Conservation (phyloP, 2,888 invertebrate species). For the Physocephala rufipes region DNA sequence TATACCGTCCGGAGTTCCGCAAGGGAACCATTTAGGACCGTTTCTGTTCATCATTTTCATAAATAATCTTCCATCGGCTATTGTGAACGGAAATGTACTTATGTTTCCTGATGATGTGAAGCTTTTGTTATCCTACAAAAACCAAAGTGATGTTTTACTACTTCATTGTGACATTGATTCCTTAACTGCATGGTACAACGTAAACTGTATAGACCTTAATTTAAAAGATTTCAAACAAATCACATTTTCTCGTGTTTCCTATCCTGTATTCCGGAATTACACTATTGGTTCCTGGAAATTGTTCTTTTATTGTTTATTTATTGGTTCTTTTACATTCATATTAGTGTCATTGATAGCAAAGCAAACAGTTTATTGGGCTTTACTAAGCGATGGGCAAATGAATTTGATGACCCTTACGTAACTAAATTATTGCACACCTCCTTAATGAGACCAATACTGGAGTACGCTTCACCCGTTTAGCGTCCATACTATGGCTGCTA, state of each 20-base stretch:
- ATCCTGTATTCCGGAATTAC: no score
- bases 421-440: no score
- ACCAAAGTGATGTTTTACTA: background rate
- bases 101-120: background rate
- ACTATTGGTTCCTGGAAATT: background rate
- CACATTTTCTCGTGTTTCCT: no score
- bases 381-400: no score
- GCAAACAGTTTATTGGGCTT: no score
- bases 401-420: no score
- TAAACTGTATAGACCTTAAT: background rate
- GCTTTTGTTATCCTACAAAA: background rate
- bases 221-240: background rate
- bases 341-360: no score
- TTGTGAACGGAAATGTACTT: background rate
- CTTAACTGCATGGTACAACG: background rate
- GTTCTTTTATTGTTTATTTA: no score
- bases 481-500: no score
- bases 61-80: background rate
- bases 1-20: background rate
- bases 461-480: no score
- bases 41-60: background rate
- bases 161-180: background rate
- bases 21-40: background rate
- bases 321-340: no score
- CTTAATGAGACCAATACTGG: no score